phyloP scores from a whole-genome alignment of 1,140 invertebrate species.

The Heliconius hermathena region DNA sequence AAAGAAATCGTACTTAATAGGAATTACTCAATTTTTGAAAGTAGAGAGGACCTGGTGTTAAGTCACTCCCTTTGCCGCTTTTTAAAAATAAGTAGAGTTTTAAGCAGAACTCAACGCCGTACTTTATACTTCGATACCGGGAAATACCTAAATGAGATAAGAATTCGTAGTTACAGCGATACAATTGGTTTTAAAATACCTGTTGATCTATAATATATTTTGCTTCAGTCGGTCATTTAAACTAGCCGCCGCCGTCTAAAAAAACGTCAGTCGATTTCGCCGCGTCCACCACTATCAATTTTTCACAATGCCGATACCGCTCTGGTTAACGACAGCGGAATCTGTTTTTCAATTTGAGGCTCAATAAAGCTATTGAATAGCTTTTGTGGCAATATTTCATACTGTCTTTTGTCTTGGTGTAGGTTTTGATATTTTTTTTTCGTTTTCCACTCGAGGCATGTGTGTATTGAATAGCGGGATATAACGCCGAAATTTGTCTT shows the following conservation, averaged over 20 bases:
- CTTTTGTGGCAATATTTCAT: neutral
- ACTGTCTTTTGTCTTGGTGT: neutral
- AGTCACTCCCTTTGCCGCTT: too few relatives aligned
- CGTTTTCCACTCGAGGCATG: too few relatives aligned
- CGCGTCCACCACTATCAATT: conserved; percentile 40
- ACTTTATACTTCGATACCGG: neutral
- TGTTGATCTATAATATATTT: neutral
- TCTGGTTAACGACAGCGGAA: conserved; percentile 22
- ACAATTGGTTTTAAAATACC: neutral
- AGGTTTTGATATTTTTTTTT: neutral
- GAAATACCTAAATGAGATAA: neutral
- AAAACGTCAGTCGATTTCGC: conserved; percentile 15
- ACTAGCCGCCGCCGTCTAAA: conserved; percentile 3
- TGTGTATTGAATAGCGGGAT: too few relatives aligned
- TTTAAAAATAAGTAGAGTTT: too few relatives aligned
- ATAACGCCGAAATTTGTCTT: too few relatives aligned
- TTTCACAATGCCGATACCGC: conserved; percentile 37
- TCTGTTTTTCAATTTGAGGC: conserved; percentile 17
- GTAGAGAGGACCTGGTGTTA: too few relatives aligned
- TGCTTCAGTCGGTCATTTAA: neutral
- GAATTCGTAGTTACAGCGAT: too few relatives aligned
- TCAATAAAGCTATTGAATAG: neutral
- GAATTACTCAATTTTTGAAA: too few relatives aligned
- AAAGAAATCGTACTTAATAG: too few relatives aligned
- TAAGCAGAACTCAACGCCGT: neutral